Evolutionary conservation across 2,888 invertebrate genomes (phyloP), one percentile per base, ranked within the genome.

Genomic region (Baronia brevicornis): DNA sequence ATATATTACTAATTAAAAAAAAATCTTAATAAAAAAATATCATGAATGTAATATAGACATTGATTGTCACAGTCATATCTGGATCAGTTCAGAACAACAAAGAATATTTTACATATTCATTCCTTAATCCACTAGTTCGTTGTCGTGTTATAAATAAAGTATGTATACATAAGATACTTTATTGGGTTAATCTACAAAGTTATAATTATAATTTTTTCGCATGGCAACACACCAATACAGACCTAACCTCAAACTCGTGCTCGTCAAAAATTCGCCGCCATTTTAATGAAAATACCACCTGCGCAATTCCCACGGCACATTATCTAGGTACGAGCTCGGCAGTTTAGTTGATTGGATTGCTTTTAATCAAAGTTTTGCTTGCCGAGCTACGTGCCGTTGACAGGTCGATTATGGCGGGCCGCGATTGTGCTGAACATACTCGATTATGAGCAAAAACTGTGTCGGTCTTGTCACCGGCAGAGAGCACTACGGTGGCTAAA

Each of bases 351-450:
- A 50, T 53, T 51, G 53, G 51, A 47, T 50, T 36, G 46, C 41
- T 43, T 49, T 50, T 54, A 54, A 52, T 53, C 53, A 54, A 51
- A 54, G 43, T 54, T 48, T 48, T 40, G 45, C 41, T 36, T 43
- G 41, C 42, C 43, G 41, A 41, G 33, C 29, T 26, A 26, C 25
- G 32, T 52, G 51, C 33, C 28, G 31, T 29, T 49, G 50, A 51
- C 51, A 49, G 49, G 23, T 45, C 49, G 39, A 42, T 49, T 51
- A 46, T 43, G 35, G 33, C 33, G 35, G 23, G 33, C 38, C 33
- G 37, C 32, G 18, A 29, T 20, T 33, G 19, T 33, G 26, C 31
- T 13, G 28, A 17, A 33, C 38, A 36, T 25, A 41, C 32, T 24
- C 19, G 26, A 20, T 30, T 33, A 36, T 41, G 27, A 27, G 29